These are phyloP conservation scores for Drosophila borborema DNA, from an alignment of 2,888 invertebrate species.

Conservation along the genomic window DNA sequence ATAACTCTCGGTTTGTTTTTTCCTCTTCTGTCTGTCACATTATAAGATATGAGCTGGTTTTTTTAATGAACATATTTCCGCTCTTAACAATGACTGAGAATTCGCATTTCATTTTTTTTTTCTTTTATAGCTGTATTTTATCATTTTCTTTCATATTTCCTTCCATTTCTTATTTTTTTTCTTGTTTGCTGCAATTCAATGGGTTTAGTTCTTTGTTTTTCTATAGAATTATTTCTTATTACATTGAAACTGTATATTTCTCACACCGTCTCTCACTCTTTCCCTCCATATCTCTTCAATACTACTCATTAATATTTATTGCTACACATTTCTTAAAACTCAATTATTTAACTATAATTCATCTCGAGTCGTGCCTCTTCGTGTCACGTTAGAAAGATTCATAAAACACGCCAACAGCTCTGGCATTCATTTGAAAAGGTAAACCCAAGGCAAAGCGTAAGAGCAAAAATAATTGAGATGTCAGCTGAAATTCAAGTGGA, in stretches of 20 bases:
- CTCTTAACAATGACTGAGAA: background rate
- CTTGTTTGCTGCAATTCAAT: background rate
- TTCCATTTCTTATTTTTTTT: background rate
- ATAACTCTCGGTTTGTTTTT: background rate
- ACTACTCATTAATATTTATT: background rate
- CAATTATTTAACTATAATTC: background rate
- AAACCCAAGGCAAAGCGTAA: slow-evolving; percentile 44
- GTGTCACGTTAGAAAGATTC: slow-evolving; percentile 1
- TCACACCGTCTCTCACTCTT: too few relatives aligned
- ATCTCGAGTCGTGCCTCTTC: background rate
- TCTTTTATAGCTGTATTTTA: background rate
- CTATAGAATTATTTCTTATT: background rate
- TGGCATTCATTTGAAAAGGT: slow-evolving; percentile 15
- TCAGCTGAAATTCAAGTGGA: slow-evolving; percentile 76
- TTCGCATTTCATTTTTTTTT: background rate
- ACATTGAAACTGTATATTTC: background rate
- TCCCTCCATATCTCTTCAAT: background rate
- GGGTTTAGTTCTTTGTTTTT: background rate
- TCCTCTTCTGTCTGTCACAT: background rate
- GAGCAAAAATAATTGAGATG: slow-evolving; percentile 76
- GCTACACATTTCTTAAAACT: background rate
- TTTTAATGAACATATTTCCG: background rate
- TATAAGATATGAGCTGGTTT: background rate
- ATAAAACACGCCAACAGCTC: slow-evolving; percentile 1
- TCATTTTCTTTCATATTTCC: background rate